Base-by-base conservation (phyloP, 2,888 invertebrate species). In the Ochlodes sylvanus region DNA sequence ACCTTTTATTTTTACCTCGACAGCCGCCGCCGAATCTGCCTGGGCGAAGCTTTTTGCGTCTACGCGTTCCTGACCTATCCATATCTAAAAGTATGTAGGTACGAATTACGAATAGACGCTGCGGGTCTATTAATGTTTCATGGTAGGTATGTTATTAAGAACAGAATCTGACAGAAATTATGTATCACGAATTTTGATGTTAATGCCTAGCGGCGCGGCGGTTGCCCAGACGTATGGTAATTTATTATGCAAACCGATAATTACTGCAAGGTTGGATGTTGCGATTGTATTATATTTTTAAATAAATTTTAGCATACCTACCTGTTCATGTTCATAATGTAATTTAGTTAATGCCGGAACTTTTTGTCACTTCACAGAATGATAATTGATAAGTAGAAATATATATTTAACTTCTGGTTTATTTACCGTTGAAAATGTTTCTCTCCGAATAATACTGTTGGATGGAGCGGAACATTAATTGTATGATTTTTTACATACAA, bases 1-100 rank as follows among this genome's bases (percentile, higher is more conserved):
- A 78, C 83, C 80, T 81, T 86, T 86, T 87, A 87, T 85, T 85
- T 87, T 77, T 81, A 83, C 84, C 82, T 81, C 82, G 75, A 75
- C 82, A 78, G 79, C 81, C 78, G 75, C 75, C 69, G 73, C 79
- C 76, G 79, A 83, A 84, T 84, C 80, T 80, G 85, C 86, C 87
- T 86, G 85, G 88, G 87, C 80, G 73, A 75, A 82, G 83, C 81
- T 78, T 79, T 72, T 70, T 64, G 68, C 72, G 75, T 73, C 72
- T 72, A 70, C 67, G 69, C 73, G 73, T 76, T 77, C 82, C 81
- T 85, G 87, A 90, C 89, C 89, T 88, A 85, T 80, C 80, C 70
- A 72, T 73, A 76, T 63, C 17, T 70, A 72, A 50, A 44, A 42
- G 56, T 69, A 70, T 70, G 56, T 69, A 70, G 70, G 68, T 73